Evolutionary conservation across 2,113 vertebrate genomes (phyloP).

Genomic region (Scortum barcoo): DNA sequence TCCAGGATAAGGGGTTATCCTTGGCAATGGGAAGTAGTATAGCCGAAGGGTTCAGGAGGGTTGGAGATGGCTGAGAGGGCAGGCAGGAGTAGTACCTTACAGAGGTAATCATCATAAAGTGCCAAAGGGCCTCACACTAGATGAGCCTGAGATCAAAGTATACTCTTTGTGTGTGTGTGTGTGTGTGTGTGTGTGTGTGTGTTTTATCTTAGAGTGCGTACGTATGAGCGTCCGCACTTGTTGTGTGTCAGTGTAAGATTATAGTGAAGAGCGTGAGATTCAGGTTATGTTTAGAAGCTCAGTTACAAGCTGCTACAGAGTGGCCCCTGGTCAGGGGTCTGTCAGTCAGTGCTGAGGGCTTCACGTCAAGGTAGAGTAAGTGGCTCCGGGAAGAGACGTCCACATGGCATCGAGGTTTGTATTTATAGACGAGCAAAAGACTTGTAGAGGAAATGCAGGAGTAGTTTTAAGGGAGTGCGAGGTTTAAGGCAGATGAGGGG

Average conservation of each 20-base stretch:
- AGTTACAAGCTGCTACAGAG: constrained; percentile 63
- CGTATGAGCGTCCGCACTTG: constrained; percentile 20
- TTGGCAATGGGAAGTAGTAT: constrained; percentile 12
- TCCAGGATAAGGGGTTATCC: constrained; percentile 4
- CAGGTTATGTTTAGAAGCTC: constrained; percentile 50
- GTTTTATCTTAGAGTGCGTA: constrained; percentile 16
- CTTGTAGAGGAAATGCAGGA: constrained; percentile 17
- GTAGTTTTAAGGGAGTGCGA: constrained; percentile 15
- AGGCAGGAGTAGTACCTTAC: constrained; percentile 62
- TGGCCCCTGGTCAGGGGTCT: constrained; percentile 37
- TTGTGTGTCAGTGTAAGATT: constrained; percentile 32
- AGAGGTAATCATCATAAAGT: constrained; percentile 82
- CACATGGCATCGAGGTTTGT: constrained; percentile 25
- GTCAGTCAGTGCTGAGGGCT: constrained; percentile 48
- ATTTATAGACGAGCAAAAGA: constrained; percentile 51
- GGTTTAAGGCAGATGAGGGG: constrained; percentile 56
- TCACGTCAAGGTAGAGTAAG: constrained; percentile 36
- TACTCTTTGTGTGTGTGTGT: constrained; percentile 14
- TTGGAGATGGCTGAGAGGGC: constrained; percentile 11
- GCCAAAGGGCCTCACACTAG: constrained; percentile 72
- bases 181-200: constrained; percentile 11
- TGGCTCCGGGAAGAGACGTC: constrained; percentile 39
- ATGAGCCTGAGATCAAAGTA: constrained; percentile 71
- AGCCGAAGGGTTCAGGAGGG: constrained; percentile 17
- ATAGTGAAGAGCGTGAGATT: constrained; percentile 48